Percentiles rank a stretch among this genome's conserved stretches.
These are phyloP conservation scores for Macrosteles quadrilineatus DNA, from an alignment of 1,140 invertebrate genomes.

Conservation along the genomic window DNA sequence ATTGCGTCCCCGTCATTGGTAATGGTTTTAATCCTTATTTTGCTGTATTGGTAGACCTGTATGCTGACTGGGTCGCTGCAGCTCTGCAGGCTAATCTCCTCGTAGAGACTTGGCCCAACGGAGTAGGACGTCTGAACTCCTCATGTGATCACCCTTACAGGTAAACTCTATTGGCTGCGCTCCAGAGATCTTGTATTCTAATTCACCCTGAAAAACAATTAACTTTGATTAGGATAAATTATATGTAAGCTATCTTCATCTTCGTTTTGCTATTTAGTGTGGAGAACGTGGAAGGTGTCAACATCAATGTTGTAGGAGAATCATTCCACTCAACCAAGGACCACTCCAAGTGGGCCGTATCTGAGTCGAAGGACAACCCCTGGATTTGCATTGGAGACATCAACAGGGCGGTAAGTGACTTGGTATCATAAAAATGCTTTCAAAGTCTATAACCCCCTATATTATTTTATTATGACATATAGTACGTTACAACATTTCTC, in stretches of 20 bases:
- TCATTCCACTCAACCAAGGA: conserved; percentile 58
- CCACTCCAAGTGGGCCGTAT: conserved; percentile 92
- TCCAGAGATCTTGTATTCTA: too few relatives aligned
- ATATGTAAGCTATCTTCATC: too few relatives aligned
- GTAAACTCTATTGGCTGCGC: conserved; percentile 33
- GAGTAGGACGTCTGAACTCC: conserved; percentile 67
- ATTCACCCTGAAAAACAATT: too few relatives aligned
- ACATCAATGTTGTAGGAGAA: not conserved
- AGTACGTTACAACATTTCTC: too few relatives aligned
- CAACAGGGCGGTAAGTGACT: conserved; percentile 75
- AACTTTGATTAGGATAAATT: too few relatives aligned
- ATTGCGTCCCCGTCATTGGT: too few relatives aligned
- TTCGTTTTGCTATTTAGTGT: conserved; percentile 28
- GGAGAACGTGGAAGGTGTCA: conserved; percentile 29
- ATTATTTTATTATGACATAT: conserved; percentile 22
- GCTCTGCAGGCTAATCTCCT: conserved; percentile 67
- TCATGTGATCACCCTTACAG: conserved; percentile 58
- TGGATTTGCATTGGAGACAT: conserved; percentile 93
- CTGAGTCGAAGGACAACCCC: conserved; percentile 55
- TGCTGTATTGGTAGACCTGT: conserved; percentile 79
- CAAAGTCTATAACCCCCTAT: conserved; percentile 9
- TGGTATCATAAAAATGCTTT: conserved; percentile 18
- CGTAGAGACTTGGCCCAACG: conserved; percentile 89
- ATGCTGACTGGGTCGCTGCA: conserved; percentile 77
- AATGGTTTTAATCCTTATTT: too few relatives aligned